phyloP scores from a whole-genome alignment of 53 echinoderm and acorn worm species.

The Zoroaster sp. region DNA sequence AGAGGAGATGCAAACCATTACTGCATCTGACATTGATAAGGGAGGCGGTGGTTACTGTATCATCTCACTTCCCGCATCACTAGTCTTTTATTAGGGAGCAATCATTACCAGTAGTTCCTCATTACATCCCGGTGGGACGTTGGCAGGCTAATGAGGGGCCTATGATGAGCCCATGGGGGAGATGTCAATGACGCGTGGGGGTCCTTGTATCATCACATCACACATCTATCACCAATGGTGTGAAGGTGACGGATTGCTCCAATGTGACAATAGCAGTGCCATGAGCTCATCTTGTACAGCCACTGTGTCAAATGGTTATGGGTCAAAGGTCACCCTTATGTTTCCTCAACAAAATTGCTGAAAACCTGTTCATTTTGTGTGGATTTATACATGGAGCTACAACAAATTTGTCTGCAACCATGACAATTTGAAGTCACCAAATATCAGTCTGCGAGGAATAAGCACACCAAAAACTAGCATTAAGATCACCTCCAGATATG shows the following conservation, averaged over 20 bases:
- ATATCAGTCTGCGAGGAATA: no score
- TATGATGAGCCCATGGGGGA: no score
- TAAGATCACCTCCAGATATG: no score
- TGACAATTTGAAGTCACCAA: no score
- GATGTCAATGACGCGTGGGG: not conserved
- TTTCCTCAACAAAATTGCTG: no score
- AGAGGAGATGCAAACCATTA: not conserved
- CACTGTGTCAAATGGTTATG: not conserved
- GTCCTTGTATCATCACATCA: not conserved
- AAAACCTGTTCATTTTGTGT: no score
- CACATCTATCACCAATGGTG: not conserved
- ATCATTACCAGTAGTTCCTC: constrained; percentile 46
- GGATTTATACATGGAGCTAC: no score
- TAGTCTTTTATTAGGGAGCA: constrained; percentile 44
- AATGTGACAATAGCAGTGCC: not conserved
- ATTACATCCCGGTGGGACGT: not conserved
- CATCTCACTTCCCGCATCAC: not conserved
- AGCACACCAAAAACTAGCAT: no score
- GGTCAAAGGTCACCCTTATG: not conserved
- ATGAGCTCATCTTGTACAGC: not conserved
- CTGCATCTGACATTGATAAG: constrained; percentile 38
- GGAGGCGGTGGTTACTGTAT: constrained; percentile 33
- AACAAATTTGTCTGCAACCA: no score
- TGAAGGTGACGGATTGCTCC: constrained; percentile 1
- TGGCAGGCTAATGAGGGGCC: not conserved